These are phyloP conservation scores for Parotia lawesii DNA, from an alignment of 2,113 vertebrate species.

Conservation along the genomic window DNA sequence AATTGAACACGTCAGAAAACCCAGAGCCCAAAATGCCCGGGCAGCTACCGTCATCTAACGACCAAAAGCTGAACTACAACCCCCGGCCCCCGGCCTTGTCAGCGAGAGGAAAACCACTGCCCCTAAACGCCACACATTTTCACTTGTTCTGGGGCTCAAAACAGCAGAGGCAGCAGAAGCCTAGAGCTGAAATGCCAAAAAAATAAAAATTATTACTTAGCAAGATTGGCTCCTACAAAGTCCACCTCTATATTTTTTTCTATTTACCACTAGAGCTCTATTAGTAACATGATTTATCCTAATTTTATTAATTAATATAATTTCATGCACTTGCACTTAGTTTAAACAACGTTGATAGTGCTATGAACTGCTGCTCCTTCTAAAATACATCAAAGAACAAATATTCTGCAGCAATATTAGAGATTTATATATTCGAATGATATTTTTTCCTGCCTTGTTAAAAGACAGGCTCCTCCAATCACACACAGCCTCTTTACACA, in stretches of 20 bases:
- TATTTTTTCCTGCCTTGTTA: not conserved
- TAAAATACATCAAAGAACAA: not conserved
- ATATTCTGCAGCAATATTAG: not conserved
- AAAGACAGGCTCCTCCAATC: not conserved
- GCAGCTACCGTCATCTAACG: slow-evolving; percentile 68
- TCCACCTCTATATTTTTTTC: not conserved
- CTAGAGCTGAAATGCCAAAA: not conserved
- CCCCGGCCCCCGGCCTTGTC: fast-evolving
- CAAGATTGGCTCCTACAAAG: not conserved
- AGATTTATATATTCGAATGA: not conserved
- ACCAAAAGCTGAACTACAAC: slow-evolving; percentile 25
- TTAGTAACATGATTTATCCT: not conserved
- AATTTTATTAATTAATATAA: not conserved
- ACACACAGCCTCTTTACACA: not conserved
- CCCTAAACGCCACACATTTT: not conserved
- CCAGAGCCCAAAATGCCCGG: not conserved
- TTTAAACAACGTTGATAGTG: not conserved
- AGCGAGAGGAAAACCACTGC: not conserved
- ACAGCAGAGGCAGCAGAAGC: not conserved
- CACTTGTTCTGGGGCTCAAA: not conserved
- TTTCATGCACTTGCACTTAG: not conserved
- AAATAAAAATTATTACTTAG: not conserved
- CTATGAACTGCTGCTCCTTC: not conserved
- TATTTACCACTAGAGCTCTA: not conserved
- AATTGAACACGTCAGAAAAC: not conserved